A percentile compares a stretch with the other conserved stretches of the same genome.
phyloP scores from a whole-genome alignment of 2,113 vertebrate species.

The Callithrix jacchus region DNA sequence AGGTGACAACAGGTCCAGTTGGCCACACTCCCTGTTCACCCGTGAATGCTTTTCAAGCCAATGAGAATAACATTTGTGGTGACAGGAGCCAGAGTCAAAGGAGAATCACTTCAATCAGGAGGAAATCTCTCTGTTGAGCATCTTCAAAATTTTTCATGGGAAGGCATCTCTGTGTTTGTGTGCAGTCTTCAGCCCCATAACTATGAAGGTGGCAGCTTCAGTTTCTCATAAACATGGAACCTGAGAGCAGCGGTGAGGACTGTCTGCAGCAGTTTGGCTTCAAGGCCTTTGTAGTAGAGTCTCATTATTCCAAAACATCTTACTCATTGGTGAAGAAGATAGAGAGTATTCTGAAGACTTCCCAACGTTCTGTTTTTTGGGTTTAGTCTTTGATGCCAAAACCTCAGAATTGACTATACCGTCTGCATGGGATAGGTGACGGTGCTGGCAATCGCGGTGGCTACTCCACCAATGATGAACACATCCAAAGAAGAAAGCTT shows the following conservation, averaged over 20 bases:
- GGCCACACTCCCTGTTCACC: conserved; percentile 30
- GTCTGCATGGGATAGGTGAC: conserved; percentile 96
- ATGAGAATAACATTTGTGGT: neutral
- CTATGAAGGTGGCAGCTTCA: conserved; percentile 89
- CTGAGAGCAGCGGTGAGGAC: conserved; percentile 97
- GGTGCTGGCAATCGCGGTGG: conserved; percentile 94
- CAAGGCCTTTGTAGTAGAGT: conserved; percentile 94
- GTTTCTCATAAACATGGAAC: conserved; percentile 98
- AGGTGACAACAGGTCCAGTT: neutral
- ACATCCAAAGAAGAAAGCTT: conserved; percentile 92
- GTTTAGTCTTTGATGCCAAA: too few relatives aligned
- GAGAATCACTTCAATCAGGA: conserved; percentile 38
- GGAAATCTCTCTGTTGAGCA: neutral
- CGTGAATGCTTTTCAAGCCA: neutral
- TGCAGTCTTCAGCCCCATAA: conserved; percentile 88
- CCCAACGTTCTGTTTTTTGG: too few relatives aligned
- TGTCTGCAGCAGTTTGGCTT: conserved; percentile 97
- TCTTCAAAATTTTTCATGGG: neutral
- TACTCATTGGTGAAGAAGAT: too few relatives aligned
- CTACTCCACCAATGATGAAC: conserved; percentile 94
- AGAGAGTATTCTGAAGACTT: too few relatives aligned
- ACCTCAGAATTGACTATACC: conserved; percentile 94
- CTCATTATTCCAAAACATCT: conserved; percentile 91
- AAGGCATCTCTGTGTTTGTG: conserved; percentile 73
- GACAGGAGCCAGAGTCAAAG: conserved; percentile 32